Evolutionary conservation across 64 coral and sea anemone species (phyloP).

Genomic region (Platygyra sinensis): DNA sequence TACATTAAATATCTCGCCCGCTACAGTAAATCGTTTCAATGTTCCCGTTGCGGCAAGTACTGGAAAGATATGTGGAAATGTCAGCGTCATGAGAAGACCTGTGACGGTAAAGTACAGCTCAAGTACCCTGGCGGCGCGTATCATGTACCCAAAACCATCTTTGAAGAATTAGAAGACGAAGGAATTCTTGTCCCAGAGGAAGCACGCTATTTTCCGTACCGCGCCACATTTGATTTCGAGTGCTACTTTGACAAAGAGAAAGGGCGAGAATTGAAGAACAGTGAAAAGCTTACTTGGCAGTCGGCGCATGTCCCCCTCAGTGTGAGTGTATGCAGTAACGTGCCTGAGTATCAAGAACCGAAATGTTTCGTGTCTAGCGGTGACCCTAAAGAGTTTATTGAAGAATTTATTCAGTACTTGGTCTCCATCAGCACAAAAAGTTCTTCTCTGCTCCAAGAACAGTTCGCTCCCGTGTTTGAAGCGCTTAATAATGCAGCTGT

Average conservation of each 20-base stretch:
- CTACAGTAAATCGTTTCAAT: constrained; percentile 65
- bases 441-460: too few relatives aligned
- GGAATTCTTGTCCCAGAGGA: too few relatives aligned
- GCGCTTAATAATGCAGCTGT: too few relatives aligned
- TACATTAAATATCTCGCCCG: constrained; percentile 32
- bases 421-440: too few relatives aligned
- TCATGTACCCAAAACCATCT: too few relatives aligned
- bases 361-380: too few relatives aligned
- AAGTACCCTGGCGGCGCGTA: neutral
- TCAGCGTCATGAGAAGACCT: constrained; percentile 6
- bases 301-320: neutral
- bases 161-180: too few relatives aligned
- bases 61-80: constrained; percentile 62
- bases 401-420: too few relatives aligned
- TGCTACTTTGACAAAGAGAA: constrained; percentile 16
- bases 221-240: constrained; percentile 28
- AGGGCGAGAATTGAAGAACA: neutral
- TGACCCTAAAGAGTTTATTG: too few relatives aligned
- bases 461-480: too few relatives aligned
- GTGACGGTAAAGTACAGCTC: constrained; percentile 26
- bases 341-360: too few relatives aligned
- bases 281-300: neutral
- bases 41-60: constrained; percentile 49
- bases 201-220: too few relatives aligned
- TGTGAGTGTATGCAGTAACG: neutral